Base-by-base conservation (phyloP, 2,797 vertebrate genomes). In the Tauraco hartlaubi region DNA sequence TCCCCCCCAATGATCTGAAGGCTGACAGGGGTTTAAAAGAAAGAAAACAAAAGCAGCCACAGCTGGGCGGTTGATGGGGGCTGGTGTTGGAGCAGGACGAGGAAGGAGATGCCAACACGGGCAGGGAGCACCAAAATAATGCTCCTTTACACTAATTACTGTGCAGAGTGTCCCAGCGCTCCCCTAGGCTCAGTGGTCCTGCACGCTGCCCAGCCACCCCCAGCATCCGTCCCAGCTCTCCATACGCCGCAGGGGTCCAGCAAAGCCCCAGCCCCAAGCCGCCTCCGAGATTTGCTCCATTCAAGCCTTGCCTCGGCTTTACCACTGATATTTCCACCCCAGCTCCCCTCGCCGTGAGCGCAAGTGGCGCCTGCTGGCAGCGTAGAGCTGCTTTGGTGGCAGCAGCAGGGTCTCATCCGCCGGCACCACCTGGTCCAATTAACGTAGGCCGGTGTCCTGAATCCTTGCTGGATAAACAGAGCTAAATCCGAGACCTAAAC, bases 331-430 rank as follows among this genome's bases (percentile, higher is more conserved):
- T 46, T 75, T 59, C 69, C 35, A 28, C 35, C 52, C 21, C 4
- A 2, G 31, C 16, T 58, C 20, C 49, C 44, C 62, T 23, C 4
- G 0, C 33, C 4, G 0, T 0, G 0, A 79, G 56, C 2, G 0
- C 37, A 7, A 61, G 15, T 3, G 1, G 35, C 0, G 0, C 23
- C 29, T 26, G 35, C 35, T 9, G 35, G 35, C 35, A 35, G 35
- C 35, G 13, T 10, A 10, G 39, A 39, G 39, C 39, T 39, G 11
- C 39, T 39, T 39, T 39, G 39, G 39, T 39, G 39, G 39, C 39
- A 39, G 39, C 39, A 10, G 35, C 35, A 35, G 35, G 35, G 35
- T 35, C 35, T 35, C 35, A 35, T 9, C 35, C 35, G 9, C 35
- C 35, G 35, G 1, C 49, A 2, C 22, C 8, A 2, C 21, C 15